Percentiles rank a stretch among this genome's conserved stretches.
Evolutionary conservation across 64 coral and sea anemone species (phyloP).

Genomic region (Cladopsammia gracilis): DNA sequence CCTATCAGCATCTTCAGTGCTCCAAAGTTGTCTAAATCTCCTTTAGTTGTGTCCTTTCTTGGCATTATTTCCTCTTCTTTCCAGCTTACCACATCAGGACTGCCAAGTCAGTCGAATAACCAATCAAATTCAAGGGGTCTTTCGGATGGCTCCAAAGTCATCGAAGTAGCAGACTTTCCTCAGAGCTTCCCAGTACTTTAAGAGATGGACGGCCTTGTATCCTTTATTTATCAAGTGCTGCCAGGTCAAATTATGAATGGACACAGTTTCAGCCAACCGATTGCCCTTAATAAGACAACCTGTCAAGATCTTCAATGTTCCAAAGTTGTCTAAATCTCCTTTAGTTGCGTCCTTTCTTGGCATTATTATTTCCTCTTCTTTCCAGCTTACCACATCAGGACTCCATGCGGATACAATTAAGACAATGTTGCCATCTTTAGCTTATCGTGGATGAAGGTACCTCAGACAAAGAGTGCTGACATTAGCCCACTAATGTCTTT

Average conservation of each 20-base stretch:
- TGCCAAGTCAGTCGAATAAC: conserved; percentile 61
- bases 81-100: conserved; percentile 54
- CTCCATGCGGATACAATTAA: conserved; percentile 44
- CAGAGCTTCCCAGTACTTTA: conserved; percentile 59
- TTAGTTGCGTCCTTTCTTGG: conserved; percentile 30
- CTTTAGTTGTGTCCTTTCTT: conserved; percentile 29
- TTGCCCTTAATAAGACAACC: conserved; percentile 26
- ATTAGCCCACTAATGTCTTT: too few species aligned
- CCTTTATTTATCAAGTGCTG: conserved; percentile 50
- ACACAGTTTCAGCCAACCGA: conserved; percentile 31
- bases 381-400: conserved; percentile 54
- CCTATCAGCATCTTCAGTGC: conserved; percentile 40
- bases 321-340: conserved; percentile 61
- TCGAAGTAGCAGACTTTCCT: conserved; percentile 21
- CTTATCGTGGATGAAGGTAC: conserved; percentile 34
- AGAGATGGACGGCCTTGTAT: conserved; percentile 39
- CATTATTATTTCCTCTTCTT: conserved; percentile 11
- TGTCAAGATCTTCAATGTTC: conserved; percentile 25
- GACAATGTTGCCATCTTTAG: conserved; percentile 13
- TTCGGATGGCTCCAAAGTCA: conserved; percentile 13
- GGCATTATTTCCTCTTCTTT: conserved; percentile 15
- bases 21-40: conserved; percentile 56
- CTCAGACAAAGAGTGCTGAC: conserved; percentile 11
- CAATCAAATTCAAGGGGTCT: conserved; percentile 31
- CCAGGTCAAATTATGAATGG: conserved; percentile 72